Conservation (phyloP, 2,888 invertebrate genomes). For the Ametastegia equiseti region DNA sequence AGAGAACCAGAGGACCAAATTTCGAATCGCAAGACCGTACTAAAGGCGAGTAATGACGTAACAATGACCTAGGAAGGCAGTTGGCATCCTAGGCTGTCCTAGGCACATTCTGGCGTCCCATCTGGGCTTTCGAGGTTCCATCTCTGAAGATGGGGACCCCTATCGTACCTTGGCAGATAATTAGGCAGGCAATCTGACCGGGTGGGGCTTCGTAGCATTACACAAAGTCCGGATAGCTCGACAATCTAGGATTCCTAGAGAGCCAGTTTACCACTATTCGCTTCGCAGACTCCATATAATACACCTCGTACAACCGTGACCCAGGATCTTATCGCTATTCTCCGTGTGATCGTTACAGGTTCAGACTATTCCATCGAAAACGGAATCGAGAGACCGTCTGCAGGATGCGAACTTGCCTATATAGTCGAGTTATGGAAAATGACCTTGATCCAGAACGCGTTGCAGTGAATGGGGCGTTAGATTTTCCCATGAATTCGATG, state of each 20-base stretch:
- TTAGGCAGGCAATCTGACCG: slow-evolving; percentile 73
- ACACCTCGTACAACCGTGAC: slow-evolving; percentile 30
- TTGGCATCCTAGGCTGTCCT: slow-evolving; percentile 50
- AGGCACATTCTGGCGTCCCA: slow-evolving; percentile 32
- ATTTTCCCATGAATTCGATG: slow-evolving; percentile 44
- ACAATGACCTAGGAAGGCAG: slow-evolving; percentile 70
- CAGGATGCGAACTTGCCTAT: neutral
- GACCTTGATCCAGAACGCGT: neutral
- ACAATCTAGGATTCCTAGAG: slow-evolving; percentile 37
- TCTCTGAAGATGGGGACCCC: slow-evolving; percentile 62
- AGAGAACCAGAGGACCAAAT: slow-evolving; percentile 45
- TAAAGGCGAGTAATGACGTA: slow-evolving; percentile 73
- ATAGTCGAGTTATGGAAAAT: neutral
- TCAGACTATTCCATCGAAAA: slow-evolving; percentile 16
- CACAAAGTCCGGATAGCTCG: slow-evolving; percentile 27
- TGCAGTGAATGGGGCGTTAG: neutral
- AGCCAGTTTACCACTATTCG: slow-evolving; percentile 5
- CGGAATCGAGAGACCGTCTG: neutral
- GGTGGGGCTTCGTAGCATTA: slow-evolving; percentile 59
- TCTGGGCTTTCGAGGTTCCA: slow-evolving; percentile 62
- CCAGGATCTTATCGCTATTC: slow-evolving; percentile 42
- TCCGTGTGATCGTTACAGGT: slow-evolving; percentile 21
- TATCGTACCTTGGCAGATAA: slow-evolving; percentile 69
- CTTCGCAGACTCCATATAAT: slow-evolving; percentile 16
- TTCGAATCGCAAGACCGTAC: slow-evolving; percentile 54